Conservation (phyloP, 2,113 vertebrate genomes). For the Stomatorhinus ivindoensis region DNA sequence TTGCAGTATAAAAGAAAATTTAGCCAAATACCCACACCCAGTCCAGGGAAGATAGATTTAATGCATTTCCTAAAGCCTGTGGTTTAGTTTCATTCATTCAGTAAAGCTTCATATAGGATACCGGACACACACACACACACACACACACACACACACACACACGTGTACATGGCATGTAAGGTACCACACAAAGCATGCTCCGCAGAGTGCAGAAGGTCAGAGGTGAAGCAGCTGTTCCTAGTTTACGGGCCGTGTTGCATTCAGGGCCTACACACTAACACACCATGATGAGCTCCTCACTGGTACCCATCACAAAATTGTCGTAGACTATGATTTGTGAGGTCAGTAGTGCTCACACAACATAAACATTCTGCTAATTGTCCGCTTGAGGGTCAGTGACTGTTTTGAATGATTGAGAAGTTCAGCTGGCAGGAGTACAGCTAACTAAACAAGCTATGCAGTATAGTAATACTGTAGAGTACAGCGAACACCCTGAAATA, state of each 20-base stretch:
- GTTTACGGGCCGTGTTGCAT: background rate
- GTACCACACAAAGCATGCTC: background rate
- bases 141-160: background rate
- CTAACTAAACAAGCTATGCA: background rate
- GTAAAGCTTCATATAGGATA: background rate
- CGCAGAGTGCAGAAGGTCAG: background rate
- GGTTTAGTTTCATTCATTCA: background rate
- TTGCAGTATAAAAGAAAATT: background rate
- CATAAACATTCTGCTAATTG: background rate
- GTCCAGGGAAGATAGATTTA: background rate
- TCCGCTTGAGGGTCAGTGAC: background rate
- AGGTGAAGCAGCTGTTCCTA: conserved; percentile 1
- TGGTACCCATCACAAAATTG: background rate
- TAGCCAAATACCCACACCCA: background rate
- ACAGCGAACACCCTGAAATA: background rate
- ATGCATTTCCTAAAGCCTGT: background rate
- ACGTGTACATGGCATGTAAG: background rate
- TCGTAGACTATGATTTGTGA: background rate
- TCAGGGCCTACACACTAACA: background rate
- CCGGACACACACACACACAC: background rate
- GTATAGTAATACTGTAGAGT: background rate
- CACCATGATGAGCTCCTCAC: background rate
- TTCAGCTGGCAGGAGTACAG: background rate
- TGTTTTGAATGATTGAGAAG: background rate
- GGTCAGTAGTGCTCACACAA: background rate